A percentile compares a stretch with the other conserved stretches of the same genome.
phyloP scores from a whole-genome alignment of 2,888 invertebrate genomes.

The Serripes groenlandicus region DNA sequence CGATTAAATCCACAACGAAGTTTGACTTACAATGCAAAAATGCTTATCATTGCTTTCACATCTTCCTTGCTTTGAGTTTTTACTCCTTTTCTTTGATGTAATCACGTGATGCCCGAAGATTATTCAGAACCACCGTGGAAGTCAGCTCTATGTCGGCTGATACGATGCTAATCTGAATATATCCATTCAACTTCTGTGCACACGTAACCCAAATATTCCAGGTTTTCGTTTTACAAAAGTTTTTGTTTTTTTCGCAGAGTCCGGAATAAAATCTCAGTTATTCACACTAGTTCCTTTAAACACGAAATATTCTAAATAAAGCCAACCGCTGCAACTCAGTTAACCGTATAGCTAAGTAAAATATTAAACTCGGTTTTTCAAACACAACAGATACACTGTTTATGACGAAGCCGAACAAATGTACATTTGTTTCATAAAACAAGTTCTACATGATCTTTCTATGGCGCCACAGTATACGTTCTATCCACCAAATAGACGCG shows the following conservation, averaged over 20 bases:
- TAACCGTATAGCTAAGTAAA: constrained; percentile 25
- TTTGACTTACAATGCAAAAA: constrained; percentile 39
- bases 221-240: neutral
- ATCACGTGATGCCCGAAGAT: constrained; percentile 46
- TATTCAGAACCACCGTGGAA: constrained; percentile 31
- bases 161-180: constrained; percentile 15
- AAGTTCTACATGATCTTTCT: constrained; percentile 52
- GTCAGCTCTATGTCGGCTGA: constrained; percentile 23
- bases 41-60: constrained; percentile 38
- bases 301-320: constrained; percentile 8
- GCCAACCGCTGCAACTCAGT: neutral
- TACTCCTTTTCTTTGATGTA: constrained; percentile 20
- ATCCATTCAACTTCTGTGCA: constrained; percentile 15
- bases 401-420: constrained; percentile 66
- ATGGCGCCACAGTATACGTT: constrained; percentile 54
- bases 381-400: constrained; percentile 61
- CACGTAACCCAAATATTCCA: constrained; percentile 8
- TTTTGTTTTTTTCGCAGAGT: neutral
- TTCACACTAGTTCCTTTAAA: constrained; percentile 21
- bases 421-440: constrained; percentile 70
- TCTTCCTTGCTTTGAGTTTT: constrained; percentile 21
- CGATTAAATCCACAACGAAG: constrained; percentile 39
- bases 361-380: constrained; percentile 36
- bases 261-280: neutral
- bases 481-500: constrained; percentile 64